phyloP scores from a whole-genome alignment of 2,113 vertebrate genomes.

The Probosciger aterrimus region DNA sequence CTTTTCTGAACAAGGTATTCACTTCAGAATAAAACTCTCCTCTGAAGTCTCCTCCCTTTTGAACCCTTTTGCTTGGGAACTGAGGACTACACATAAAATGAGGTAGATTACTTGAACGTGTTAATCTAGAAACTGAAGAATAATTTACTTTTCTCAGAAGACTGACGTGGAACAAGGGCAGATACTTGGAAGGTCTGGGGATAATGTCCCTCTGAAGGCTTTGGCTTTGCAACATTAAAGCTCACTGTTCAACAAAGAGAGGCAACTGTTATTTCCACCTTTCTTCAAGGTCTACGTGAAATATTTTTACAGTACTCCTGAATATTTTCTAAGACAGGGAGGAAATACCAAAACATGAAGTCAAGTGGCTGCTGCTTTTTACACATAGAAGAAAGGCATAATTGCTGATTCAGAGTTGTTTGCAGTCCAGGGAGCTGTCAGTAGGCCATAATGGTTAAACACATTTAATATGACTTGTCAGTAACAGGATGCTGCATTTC shows the following conservation, averaged over 20 bases:
- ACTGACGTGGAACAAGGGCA: background rate
- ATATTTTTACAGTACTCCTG: background rate
- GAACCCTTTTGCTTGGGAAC: background rate
- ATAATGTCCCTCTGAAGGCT: background rate
- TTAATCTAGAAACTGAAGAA: background rate
- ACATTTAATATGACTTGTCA: constrained; percentile 15
- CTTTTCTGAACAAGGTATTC: background rate
- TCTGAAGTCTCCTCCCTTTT: background rate
- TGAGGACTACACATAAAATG: background rate
- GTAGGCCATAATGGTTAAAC: background rate
- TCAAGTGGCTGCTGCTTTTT: background rate
- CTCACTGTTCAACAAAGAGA: background rate
- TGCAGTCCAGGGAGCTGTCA: background rate
- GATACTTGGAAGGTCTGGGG: background rate
- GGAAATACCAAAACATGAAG: background rate
- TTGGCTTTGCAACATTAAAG: background rate
- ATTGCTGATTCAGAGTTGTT: background rate
- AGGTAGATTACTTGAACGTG: background rate
- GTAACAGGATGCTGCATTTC: constrained; percentile 7
- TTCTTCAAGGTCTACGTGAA: background rate
- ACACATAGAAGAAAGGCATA: background rate
- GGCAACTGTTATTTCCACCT: background rate
- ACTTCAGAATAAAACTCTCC: background rate
- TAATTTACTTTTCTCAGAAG: background rate
- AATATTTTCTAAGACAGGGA: background rate